A percentile compares a stretch with the other conserved stretches of the same genome.
Evolutionary conservation across 1,140 invertebrate genomes (phyloP).

Genomic region (Pomacea maculata): DNA sequence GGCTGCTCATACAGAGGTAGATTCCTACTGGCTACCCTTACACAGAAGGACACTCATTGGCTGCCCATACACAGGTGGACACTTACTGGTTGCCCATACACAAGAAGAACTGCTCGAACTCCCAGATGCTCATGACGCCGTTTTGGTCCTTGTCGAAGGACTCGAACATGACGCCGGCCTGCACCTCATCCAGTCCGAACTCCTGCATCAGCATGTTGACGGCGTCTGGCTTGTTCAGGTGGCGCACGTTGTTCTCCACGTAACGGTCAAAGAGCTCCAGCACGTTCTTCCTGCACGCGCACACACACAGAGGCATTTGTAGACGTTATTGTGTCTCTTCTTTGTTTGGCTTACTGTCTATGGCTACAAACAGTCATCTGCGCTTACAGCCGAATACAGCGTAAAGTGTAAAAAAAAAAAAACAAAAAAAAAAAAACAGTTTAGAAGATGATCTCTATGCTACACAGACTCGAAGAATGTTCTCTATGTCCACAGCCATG

Average conservation of each 20-base stretch:
- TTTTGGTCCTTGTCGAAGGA: conserved; percentile 60
- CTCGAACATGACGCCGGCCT: conserved; percentile 55
- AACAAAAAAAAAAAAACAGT: no score
- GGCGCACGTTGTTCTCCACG: conserved; percentile 46
- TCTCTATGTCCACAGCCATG: no score
- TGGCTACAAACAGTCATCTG: no score
- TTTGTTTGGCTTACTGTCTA: no score
- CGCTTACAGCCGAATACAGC: no score
- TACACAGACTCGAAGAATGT: no score
- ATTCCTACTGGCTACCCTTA: no score
- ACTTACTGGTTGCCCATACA: conserved; percentile 49
- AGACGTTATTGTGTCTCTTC: background rate
- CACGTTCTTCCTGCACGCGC: conserved; percentile 45
- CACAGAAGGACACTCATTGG: no score
- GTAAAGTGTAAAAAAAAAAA: no score
- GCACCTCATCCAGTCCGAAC: conserved; percentile 48
- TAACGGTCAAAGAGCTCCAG: conserved; percentile 56
- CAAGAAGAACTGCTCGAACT: conserved; percentile 57
- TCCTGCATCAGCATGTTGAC: conserved; percentile 47
- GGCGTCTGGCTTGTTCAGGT: conserved; percentile 48
- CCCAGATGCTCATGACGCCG: conserved; percentile 58
- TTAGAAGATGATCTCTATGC: no score
- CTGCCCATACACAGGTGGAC: background rate
- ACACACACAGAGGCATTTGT: background rate
- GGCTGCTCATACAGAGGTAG: no score